phyloP scores from a whole-genome alignment of 2,888 invertebrate genomes.

The Blastobasis adustella region DNA sequence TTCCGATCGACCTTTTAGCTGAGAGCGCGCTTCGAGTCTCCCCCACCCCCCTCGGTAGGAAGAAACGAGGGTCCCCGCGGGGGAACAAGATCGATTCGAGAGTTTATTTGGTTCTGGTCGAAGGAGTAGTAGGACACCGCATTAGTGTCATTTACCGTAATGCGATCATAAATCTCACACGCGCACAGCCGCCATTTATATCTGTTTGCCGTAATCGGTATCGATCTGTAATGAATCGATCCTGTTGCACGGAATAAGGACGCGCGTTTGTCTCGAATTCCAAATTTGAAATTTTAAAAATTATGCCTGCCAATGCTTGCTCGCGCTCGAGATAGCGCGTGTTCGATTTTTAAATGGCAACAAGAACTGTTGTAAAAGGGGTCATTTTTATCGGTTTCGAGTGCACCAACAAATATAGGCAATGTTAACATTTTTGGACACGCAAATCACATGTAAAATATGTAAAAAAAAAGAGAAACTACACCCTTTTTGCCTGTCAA shows the following conservation, averaged over 20 bases:
- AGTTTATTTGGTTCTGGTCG: not conserved
- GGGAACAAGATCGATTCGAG: not conserved
- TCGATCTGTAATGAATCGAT: constrained; percentile 45
- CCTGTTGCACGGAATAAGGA: constrained; percentile 16
- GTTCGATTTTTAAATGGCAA: not conserved
- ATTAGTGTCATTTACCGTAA: constrained; percentile 44
- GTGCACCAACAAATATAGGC: no score
- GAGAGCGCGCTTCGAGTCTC: constrained; percentile 10
- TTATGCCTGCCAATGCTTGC: no score
- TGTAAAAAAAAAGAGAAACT: no score
- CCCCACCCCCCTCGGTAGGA: not conserved
- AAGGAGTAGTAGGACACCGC: constrained; percentile 36
- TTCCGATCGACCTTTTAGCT: constrained; percentile 57
- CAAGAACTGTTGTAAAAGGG: no score
- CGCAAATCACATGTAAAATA: no score
- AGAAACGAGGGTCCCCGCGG: not conserved
- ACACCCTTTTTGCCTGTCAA: no score
- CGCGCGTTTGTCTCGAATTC: constrained; percentile 26
- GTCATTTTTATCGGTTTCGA: no score
- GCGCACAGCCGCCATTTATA: constrained; percentile 29
- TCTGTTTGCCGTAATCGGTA: constrained; percentile 29
- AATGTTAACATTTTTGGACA: no score
- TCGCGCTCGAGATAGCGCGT: no score
- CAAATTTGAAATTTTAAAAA: constrained; percentile 17
- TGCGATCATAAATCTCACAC: constrained; percentile 47